Percentiles rank a stretch among this genome's conserved stretches.
Conservation (phyloP, 2,113 vertebrate genomes). For the Anhinga rufa region DNA sequence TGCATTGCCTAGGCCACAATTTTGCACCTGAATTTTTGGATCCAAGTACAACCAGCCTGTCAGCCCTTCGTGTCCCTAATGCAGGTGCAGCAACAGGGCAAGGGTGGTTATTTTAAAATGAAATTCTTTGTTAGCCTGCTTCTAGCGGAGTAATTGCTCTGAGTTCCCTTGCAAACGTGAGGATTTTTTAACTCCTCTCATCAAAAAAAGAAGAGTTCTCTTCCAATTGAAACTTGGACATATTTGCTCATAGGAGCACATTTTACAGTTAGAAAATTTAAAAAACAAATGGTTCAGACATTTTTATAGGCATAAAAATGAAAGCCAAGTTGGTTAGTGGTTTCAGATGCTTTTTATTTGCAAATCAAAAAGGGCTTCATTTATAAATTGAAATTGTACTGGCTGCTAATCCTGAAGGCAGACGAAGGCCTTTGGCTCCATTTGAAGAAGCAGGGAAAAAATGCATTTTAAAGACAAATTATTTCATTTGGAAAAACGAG, state of each 20-base stretch:
- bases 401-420: not conserved
- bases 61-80: fast-evolving
- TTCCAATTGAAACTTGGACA: slow-evolving; percentile 19
- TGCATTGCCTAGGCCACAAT: not conserved
- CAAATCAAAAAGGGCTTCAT: slow-evolving; percentile 25
- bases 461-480: slow-evolving; percentile 14
- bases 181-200: not conserved
- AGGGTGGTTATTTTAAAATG: not conserved
- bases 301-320: slow-evolving; percentile 59
- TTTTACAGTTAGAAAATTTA: slow-evolving; percentile 57
- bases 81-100: not conserved
- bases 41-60: not conserved
- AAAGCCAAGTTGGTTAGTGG: slow-evolving; percentile 49
- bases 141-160: not conserved
- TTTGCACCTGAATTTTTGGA: not conserved
- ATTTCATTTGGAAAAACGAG: slow-evolving; percentile 47
- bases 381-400: slow-evolving; percentile 13
- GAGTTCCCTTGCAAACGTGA: not conserved
- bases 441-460: not conserved
- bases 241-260: not conserved
- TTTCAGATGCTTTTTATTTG: slow-evolving; percentile 61
- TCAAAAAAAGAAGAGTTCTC: not conserved
- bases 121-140: not conserved
- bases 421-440: not conserved
- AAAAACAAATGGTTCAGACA: slow-evolving; percentile 51